Evolutionary conservation across 2,113 vertebrate genomes (phyloP).

Genomic region (Eclectus roratus): DNA sequence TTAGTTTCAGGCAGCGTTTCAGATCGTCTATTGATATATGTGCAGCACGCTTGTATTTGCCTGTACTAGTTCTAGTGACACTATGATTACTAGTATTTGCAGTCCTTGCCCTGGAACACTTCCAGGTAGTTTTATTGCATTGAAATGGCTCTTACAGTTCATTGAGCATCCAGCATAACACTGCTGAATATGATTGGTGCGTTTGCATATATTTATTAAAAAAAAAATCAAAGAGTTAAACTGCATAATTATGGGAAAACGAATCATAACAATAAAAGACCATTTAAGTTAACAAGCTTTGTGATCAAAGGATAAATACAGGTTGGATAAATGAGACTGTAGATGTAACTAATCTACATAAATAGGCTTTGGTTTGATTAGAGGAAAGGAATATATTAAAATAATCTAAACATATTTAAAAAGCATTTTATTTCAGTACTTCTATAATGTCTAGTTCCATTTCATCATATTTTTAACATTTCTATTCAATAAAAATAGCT

Average conservation of each 20-base stretch:
- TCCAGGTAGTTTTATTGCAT: conserved; percentile 81
- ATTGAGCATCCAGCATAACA: conserved; percentile 80
- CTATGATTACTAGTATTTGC: conserved; percentile 69
- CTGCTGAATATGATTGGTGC: conserved; percentile 76
- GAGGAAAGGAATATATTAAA: conserved; percentile 72
- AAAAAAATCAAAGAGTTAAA: conserved; percentile 71
- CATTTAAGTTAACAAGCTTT: conserved; percentile 82
- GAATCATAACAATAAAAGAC: conserved; percentile 79
- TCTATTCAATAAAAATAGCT: neutral
- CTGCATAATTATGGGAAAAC: conserved; percentile 75
- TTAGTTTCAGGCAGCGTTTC: conserved; percentile 36
- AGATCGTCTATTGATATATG: conserved; percentile 36
- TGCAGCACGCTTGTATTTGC: conserved; percentile 10
- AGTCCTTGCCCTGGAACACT: conserved; percentile 69
- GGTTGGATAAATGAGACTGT: conserved; percentile 76
- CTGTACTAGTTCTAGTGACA: conserved; percentile 53
- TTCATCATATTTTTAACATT: conserved; percentile 32
- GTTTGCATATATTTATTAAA: conserved; percentile 75
- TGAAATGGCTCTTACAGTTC: conserved; percentile 84
- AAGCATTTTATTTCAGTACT: conserved; percentile 44
- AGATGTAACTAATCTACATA: conserved; percentile 76
- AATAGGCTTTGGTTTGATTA: conserved; percentile 74
- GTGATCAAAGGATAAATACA: conserved; percentile 82
- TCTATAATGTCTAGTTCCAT: conserved; percentile 1
- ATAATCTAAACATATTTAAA: conserved; percentile 55